These are phyloP conservation scores for Elanoides forficatus DNA, from an alignment of 2,113 vertebrate species.

Conservation along the genomic window DNA sequence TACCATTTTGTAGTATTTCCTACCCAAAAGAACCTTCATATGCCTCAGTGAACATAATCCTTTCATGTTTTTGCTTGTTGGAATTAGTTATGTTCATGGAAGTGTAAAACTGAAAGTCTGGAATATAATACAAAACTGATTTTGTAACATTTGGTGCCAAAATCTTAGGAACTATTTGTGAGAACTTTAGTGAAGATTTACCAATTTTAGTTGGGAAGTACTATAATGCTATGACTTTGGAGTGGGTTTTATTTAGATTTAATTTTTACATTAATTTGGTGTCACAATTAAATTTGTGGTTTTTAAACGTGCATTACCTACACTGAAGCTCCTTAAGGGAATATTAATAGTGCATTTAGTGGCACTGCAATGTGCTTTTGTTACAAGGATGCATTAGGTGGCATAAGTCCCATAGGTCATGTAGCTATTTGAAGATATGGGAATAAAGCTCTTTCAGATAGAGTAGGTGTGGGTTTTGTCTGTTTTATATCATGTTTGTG, in stretches of 20 bases:
- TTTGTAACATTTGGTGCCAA: not conserved
- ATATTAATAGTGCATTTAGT: not conserved
- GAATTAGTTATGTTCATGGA: not conserved
- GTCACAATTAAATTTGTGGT: not conserved
- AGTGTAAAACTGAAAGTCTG: not conserved
- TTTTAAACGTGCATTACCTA: not conserved
- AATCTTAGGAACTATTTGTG: not conserved
- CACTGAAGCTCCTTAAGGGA: not conserved
- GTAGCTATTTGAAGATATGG: not conserved
- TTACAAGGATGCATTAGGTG: not conserved
- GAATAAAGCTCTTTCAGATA: not conserved
- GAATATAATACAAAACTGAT: not conserved
- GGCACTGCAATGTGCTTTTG: not conserved
- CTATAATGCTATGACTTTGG: accelerated
- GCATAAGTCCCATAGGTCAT: not conserved
- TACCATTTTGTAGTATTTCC: not conserved
- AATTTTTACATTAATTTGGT: not conserved
- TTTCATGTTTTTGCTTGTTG: not conserved
- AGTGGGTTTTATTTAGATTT: not conserved
- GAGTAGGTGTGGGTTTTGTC: not conserved
- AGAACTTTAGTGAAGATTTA: not conserved
- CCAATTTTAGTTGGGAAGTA: not conserved
- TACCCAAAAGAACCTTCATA: not conserved
- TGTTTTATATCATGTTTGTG: not conserved
- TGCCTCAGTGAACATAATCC: constrained; percentile 3